Conservation (phyloP, 2,113 vertebrate species). For the Proterorhinus semilunaris region DNA sequence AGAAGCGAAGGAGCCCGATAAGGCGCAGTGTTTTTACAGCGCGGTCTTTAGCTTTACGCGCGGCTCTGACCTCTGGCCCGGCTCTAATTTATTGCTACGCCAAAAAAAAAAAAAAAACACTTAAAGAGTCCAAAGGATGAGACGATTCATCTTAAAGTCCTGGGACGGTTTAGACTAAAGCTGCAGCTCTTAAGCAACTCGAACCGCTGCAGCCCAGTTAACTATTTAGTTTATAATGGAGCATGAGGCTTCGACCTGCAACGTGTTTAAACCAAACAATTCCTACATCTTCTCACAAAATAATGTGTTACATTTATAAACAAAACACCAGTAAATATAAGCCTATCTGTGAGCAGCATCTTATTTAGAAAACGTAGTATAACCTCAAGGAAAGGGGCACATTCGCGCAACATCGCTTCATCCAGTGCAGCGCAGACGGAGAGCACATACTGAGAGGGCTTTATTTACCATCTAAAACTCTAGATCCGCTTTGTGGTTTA, state of each 20-base stretch:
- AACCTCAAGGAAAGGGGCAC: background rate
- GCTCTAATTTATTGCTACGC: conserved; percentile 7
- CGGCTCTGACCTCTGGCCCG: conserved; percentile 8
- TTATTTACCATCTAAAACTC: conserved; percentile 1
- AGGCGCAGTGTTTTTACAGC: conserved; percentile 13
- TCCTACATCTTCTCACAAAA: background rate
- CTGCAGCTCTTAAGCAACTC: background rate
- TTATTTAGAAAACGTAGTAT: too few species aligned
- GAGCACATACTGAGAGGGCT: background rate
- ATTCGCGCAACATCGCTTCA: background rate
- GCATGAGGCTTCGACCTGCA: background rate
- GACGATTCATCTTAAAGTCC: conserved; percentile 4
- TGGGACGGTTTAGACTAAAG: background rate
- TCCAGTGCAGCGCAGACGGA: background rate
- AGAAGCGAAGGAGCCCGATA: background rate
- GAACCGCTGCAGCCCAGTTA: background rate
- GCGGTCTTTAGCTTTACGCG: conserved; percentile 6
- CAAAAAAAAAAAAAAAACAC: conserved; percentile 11
- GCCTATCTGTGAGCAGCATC: too few species aligned
- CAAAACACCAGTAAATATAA: too few species aligned
- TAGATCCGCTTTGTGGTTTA: background rate
- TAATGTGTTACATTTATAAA: too few species aligned
- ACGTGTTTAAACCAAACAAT: background rate
- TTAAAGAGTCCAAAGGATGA: conserved; percentile 7
- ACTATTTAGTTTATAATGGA: background rate